Base-by-base conservation (phyloP, 2,113 vertebrate genomes). In the Elachura formosa region DNA sequence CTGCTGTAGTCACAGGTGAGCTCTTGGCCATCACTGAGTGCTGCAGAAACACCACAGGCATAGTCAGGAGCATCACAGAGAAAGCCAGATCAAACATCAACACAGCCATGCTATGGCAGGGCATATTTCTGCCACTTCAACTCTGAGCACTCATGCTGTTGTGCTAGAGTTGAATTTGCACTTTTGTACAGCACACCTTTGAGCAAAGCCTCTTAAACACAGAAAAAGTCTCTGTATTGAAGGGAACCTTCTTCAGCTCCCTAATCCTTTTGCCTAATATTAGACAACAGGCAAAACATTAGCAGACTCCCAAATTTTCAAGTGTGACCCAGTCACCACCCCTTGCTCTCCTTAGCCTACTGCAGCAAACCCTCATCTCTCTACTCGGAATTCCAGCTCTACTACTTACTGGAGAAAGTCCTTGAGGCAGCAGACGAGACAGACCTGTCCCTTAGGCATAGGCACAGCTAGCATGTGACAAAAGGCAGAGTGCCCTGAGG, bases 11-110 rank as follows among this genome's bases (percentile, higher is more conserved):
- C 12, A 43, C 54, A 0, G 72, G 55, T 73, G 95, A 66, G 72
- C 72, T 71, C 68, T 96, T 31, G 2, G 93, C 72, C 96, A 97
- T 96, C 4, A 14, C 68, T 93, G 87, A 52, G 75, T 1, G 4
- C 96, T 96, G 93, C 48, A 84, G 91, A 86, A 88, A 96, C 40
- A 87, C 40, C 94, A 86, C 29, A 93, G 67, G 49, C 66, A 3
- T 0, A 31, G 54, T 92, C 73, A 93, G 81, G 33, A 72, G 69
- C 25, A 83, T 19, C 59, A 83, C 43, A 71, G 29, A 58, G n/a
- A 46, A 75, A 89, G 45, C 2, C 28, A 61, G 16, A 36, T 26
- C 0, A 0, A 41, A 51, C n/a, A 17, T 1, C 6, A 14, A 26
- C 2, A 6, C 26, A 84, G 41, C 48, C 28, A 8, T 26, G 28